phyloP scores from a whole-genome alignment of 2,797 vertebrate genomes.

The Heliangelus exortis region DNA sequence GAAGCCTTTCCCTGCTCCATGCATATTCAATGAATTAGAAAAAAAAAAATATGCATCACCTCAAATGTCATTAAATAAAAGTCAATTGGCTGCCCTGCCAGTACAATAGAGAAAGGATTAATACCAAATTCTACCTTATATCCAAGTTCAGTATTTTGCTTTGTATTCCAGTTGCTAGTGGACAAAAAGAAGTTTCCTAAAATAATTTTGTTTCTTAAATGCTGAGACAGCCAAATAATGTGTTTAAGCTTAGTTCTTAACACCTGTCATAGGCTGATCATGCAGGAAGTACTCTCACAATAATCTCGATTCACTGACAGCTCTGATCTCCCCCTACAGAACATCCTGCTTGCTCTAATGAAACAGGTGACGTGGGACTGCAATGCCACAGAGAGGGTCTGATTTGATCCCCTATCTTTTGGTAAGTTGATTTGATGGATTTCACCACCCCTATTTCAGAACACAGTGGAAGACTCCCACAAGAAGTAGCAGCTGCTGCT shows the following conservation, averaged over 20 bases:
- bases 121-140: not conserved
- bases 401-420: not conserved
- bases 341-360: not conserved
- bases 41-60: not conserved
- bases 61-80: not conserved
- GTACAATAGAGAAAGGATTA: not conserved
- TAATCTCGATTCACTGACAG: not conserved
- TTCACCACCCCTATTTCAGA: not conserved
- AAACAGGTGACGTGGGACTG: not conserved
- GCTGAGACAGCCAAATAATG: not conserved
- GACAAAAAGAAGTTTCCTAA: not conserved
- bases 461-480: not conserved
- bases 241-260: not conserved
- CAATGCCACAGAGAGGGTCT: not conserved
- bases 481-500: not conserved
- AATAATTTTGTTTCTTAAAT: not conserved
- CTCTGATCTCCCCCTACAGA: not conserved
- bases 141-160: not conserved
- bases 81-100: not conserved
- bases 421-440: not conserved
- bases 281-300: not conserved
- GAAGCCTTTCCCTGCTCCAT: not conserved
- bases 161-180: not conserved
- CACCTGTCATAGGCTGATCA: not conserved
- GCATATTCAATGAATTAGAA: not conserved